Evolutionary conservation across 2,888 invertebrate species (phyloP), one percentile per base, ranked within the genome.

Genomic region (Rambutsinella grinnellia): DNA sequence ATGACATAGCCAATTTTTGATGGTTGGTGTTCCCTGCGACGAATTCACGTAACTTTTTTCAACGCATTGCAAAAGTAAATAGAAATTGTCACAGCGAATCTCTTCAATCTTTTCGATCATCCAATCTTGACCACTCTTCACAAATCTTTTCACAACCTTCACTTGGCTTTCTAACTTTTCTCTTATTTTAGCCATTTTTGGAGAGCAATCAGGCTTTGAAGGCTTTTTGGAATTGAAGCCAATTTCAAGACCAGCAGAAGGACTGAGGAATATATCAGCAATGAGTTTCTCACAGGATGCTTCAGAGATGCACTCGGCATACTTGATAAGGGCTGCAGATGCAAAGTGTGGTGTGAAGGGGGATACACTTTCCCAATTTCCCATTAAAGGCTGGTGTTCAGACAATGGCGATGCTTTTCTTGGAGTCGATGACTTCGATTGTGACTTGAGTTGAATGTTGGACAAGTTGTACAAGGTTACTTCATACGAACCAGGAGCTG

Each of bases 401-500:
- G 21, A 10, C 1, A 21, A 13, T 10, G 27, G 17, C 5, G 23
- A 44, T 17, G 36, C 36, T 6, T 13, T 8, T 10, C 17, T 17
- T 3, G 53, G 1, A 8, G 36, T 36, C 36, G 13, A 8, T 57
- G 15, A 23, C n/a, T 15, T n/a, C 5, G 57, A 28, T 10, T 27
- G 57, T 19, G 3, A 17, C 24, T 27, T 23, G 1, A n/a, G 5
- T 10, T n/a, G 44, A 27, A 70, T 62, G 36, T 63, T 71, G 3
- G 71, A 65, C 10, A 72, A 26, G 21, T 72, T 72, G 65, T 72
- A 72, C 10, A 72, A 21, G 13, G 21, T 53, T 15, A 72, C 44
- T 17, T 65, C 58, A 17, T 3, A 17, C 3, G 58, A 65, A 15
- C 53, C 71, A 2, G 68, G 68, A 23, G 47, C 68, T 67, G 65